A percentile compares a stretch with the other conserved stretches of the same genome.
Conservation (phyloP, 2,113 vertebrate species). For the Phocoena sinus region DNA sequence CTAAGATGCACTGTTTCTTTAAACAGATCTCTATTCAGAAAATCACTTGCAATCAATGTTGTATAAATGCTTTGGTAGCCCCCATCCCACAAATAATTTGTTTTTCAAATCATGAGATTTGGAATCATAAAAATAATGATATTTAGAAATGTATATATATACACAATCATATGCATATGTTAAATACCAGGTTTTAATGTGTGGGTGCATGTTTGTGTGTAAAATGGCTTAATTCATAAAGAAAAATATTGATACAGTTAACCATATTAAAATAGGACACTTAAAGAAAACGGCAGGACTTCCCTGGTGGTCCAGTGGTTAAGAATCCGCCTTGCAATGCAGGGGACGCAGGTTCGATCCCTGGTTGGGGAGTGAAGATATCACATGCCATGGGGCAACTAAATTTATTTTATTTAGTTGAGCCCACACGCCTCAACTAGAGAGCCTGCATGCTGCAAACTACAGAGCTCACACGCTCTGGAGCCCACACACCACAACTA, state of each 20-base stretch:
- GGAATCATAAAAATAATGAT: background rate
- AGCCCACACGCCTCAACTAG: too few species aligned
- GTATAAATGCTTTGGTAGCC: background rate
- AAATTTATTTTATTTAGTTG: too few species aligned
- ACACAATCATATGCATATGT: background rate
- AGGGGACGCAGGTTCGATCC: too few species aligned
- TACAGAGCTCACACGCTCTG: too few species aligned
- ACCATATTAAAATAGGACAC: background rate
- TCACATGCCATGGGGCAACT: too few species aligned
- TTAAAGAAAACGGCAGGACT: background rate
- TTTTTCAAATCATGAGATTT: background rate
- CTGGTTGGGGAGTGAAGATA: too few species aligned
- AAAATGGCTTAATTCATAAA: background rate
- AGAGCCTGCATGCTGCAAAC: too few species aligned
- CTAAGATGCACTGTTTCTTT: background rate
- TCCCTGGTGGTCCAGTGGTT: too few species aligned
- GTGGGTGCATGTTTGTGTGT: background rate
- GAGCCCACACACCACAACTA: too few species aligned
- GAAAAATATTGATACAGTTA: background rate
- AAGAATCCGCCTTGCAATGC: too few species aligned
- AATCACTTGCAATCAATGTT: background rate
- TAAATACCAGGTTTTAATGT: background rate
- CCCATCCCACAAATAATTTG: background rate
- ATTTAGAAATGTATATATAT: background rate
- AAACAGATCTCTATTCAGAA: background rate